Base-by-base conservation (phyloP, 2,888 invertebrate genomes). In the Itoplectis maculator region DNA sequence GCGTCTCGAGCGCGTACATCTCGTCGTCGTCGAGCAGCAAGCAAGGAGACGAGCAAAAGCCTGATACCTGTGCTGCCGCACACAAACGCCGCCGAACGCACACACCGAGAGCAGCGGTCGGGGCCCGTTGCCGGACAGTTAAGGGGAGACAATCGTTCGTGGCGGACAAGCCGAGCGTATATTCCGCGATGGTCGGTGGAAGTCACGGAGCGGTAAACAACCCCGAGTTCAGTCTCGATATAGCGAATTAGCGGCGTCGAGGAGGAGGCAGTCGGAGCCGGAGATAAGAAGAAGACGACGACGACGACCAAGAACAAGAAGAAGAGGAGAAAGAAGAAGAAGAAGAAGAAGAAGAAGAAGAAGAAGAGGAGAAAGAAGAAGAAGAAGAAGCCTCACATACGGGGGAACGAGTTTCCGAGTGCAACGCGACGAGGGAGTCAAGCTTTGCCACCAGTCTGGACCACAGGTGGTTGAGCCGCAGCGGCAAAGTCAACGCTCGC, bases 401-500 rank as follows among this genome's bases (percentile, higher is more conserved):
- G 82, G 75, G 70, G 82, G 80, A 78, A 84, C 69, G 68, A 83
- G 82, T 81, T 76, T 77, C 83, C 61, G 76, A 74, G 61, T 29
- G 69, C 51, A 29, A 70, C 68, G 73, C 77, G 77, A 77, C 79
- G 76, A 79, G 81, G 80, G 79, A 78, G 78, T 75, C 75, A 75
- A 81, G 81, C 82, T 81, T 80, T 75, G 78, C 78, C 63, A 78
- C 70, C 84, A 85, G 83, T 83, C 81, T 88, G 84, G 84, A 84
- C 84, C 84, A 83, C 78, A 87, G 87, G 88, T 85, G 87, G 88
- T 83, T 83, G 88, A 88, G 87, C 85, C 87, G 84, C 86, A 86
- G 85, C 81, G 83, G 82, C 84, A 72, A 79, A 83, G 83, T 83
- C 83, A 83, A 83, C 83, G 83, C 77, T 83, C 83, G 83, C 83